Evolutionary conservation across 2,113 vertebrate genomes (phyloP).

Genomic region (Castor canadensis): DNA sequence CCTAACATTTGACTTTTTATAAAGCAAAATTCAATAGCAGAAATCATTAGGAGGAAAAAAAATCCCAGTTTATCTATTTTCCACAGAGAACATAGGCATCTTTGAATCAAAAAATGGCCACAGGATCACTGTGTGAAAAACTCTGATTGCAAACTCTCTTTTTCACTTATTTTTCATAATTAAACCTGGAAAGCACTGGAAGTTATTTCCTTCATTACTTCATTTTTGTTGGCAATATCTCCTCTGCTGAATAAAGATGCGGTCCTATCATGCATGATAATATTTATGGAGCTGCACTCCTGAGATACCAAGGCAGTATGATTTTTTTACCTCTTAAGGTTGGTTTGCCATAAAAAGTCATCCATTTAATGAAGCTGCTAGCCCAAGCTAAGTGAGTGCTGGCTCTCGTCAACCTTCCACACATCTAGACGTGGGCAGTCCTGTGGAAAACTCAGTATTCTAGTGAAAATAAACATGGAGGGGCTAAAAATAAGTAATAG

Average conservation of each 20-base stretch:
- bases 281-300: not conserved
- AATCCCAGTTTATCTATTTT: not conserved
- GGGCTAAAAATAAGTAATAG: not conserved
- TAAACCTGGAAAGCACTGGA: slow-evolving; percentile 28
- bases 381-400: not conserved
- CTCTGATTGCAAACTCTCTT: not conserved
- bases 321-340: not conserved
- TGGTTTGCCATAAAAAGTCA: not conserved
- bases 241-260: slow-evolving; percentile 8
- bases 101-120: not conserved
- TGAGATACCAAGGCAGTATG: not conserved
- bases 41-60: not conserved
- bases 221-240: not conserved
- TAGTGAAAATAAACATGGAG: not conserved
- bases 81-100: not conserved
- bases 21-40: slow-evolving; percentile 17
- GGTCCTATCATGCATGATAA: not conserved
- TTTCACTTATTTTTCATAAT: slow-evolving; percentile 14
- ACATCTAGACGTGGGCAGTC: rapidly evolving
- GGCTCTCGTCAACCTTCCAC: not conserved
- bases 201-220: slow-evolving; percentile 7
- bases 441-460: not conserved
- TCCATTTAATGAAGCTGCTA: not conserved
- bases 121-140: not conserved
- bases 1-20: not conserved